phyloP scores from a whole-genome alignment of 2,113 vertebrate species.

The Microcebus tavaratra region DNA sequence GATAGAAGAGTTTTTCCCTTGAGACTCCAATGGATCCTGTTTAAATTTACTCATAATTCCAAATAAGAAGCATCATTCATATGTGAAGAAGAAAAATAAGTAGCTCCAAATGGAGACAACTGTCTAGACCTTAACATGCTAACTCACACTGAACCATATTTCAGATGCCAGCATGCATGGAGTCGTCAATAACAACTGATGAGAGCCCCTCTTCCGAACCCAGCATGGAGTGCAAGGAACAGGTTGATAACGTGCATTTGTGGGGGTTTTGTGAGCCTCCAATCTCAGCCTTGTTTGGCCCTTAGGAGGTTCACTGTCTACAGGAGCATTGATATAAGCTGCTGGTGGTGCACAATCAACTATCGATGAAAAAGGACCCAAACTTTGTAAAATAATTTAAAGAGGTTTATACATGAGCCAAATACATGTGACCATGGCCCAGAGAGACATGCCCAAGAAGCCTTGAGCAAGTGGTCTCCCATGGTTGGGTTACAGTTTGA shows the following conservation, averaged over 20 bases:
- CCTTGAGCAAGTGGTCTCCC: too few relatives aligned
- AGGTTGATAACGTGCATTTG: fast-evolving
- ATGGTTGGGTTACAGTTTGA: too few relatives aligned
- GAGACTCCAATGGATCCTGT: neutral
- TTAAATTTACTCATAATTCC: neutral
- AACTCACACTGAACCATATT: too few relatives aligned
- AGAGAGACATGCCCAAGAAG: too few relatives aligned
- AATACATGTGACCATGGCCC: too few relatives aligned
- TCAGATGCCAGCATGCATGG: fast-evolving
- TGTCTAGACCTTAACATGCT: neutral
- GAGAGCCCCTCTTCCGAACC: fast-evolving
- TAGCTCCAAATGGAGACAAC: neutral
- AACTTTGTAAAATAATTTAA: too few relatives aligned
- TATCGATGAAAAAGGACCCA: too few relatives aligned
- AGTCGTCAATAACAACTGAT: neutral
- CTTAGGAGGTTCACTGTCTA: too few relatives aligned
- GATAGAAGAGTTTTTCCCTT: neutral
- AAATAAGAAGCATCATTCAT: neutral
- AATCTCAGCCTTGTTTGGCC: fast-evolving
- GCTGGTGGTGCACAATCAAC: neutral
- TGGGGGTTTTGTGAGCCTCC: fast-evolving
- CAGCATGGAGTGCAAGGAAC: neutral
- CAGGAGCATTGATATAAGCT: fast-evolving
- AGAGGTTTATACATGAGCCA: too few relatives aligned
- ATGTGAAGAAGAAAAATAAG: neutral